Percentiles rank a stretch among this genome's conserved stretches.
Conservation (phyloP, 2,888 invertebrate genomes). For the Drosophila basisetae region DNA sequence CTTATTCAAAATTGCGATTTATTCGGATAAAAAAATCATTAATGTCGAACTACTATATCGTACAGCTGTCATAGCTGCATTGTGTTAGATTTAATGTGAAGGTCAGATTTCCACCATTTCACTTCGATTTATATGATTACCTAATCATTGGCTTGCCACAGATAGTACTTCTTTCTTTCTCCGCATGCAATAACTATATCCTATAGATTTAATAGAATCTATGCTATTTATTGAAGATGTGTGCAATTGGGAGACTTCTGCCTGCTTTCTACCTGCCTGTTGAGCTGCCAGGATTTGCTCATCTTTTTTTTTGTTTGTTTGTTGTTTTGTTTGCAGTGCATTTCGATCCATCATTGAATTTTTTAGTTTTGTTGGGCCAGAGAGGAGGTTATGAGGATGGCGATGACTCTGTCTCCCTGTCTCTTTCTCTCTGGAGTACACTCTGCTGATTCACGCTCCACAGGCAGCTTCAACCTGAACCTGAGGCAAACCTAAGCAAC, state of each 20-base stretch:
- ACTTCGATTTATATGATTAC: background rate
- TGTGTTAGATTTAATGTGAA: too few relatives aligned
- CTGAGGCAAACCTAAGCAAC: constrained; percentile 55
- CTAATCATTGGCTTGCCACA: background rate
- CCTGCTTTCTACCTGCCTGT: background rate
- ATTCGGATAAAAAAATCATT: too few relatives aligned
- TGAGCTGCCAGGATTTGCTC: background rate
- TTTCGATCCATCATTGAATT: constrained; percentile 62
- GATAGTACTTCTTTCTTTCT: background rate
- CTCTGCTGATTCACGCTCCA: constrained; percentile 3
- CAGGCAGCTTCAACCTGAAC: constrained; percentile 44
- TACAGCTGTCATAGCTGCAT: background rate
- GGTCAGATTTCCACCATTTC: background rate
- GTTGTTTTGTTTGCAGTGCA: constrained; percentile 34
- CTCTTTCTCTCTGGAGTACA: background rate
- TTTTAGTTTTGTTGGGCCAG: constrained; percentile 52
- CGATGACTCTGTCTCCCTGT: background rate
- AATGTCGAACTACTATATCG: background rate
- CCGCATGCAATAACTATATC: too few relatives aligned
- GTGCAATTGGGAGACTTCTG: background rate
- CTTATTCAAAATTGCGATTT: too few relatives aligned
- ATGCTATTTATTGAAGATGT: background rate
- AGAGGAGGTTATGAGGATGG: background rate
- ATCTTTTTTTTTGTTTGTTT: background rate
- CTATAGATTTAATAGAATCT: too few relatives aligned